Evolutionary conservation across 2,888 invertebrate species (phyloP).

Genomic region (Dicycla oo): DNA sequence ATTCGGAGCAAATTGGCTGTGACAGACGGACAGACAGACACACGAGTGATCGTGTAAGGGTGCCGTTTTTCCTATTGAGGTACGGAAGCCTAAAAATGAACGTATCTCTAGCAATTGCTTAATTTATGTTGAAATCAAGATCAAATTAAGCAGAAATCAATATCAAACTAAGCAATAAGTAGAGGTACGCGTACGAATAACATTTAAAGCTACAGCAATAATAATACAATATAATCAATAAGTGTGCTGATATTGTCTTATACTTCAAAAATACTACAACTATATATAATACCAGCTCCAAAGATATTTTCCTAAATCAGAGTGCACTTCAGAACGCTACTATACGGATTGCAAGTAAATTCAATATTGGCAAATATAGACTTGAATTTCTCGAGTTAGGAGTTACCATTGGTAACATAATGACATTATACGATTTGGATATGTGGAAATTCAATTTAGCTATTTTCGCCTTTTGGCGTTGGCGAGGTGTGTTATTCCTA

Average conservation of each 20-base stretch:
- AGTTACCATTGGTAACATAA: constrained; percentile 70
- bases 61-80: no score
- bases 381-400: constrained; percentile 69
- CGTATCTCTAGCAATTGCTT: no score
- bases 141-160: no score
- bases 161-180: neutral
- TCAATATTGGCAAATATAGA: constrained; percentile 77
- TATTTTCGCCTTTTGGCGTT: constrained; percentile 54
- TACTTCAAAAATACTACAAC: constrained; percentile 11
- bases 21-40: no score
- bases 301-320: constrained; percentile 45
- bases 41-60: no score
- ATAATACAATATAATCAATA: neutral
- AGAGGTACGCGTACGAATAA: fast-evolving
- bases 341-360: constrained; percentile 72
- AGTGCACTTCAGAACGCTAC: constrained; percentile 63
- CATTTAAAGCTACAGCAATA: neutral
- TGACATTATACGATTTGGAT: constrained; percentile 67
- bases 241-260: neutral
- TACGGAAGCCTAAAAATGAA: no score
- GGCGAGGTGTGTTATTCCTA: constrained; percentile 35
- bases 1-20: no score
- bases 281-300: constrained; percentile 45
- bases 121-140: no score
- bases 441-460: constrained; percentile 51